A percentile compares a stretch with the other conserved stretches of the same genome.
Conservation (phyloP, 2,113 vertebrate genomes). For the Gallinago paraguaiae region DNA sequence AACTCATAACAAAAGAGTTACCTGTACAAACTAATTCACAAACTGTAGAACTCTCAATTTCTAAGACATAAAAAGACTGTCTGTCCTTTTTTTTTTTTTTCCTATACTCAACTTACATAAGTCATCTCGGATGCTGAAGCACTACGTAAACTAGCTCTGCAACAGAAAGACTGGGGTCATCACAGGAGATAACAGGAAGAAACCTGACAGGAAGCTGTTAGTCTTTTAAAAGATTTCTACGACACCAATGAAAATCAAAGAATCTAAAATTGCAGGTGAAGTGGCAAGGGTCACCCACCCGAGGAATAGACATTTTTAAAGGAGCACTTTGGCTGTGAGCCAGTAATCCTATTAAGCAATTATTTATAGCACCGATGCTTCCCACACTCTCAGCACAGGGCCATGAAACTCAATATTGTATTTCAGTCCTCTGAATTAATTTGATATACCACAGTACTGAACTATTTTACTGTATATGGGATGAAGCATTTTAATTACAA, state of each 20-base stretch:
- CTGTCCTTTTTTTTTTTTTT: not conserved
- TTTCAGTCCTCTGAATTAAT: not conserved
- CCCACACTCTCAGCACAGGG: not conserved
- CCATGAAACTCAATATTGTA: not conserved
- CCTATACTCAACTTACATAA: not conserved
- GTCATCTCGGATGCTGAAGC: not conserved
- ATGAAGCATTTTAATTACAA: constrained; percentile 33
- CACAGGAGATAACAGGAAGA: not conserved
- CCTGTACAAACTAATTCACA: not conserved
- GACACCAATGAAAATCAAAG: not conserved
- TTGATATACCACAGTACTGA: not conserved
- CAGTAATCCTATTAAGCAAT: not conserved
- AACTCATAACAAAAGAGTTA: not conserved
- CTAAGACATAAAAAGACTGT: not conserved
- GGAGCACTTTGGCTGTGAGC: not conserved
- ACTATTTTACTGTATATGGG: not conserved
- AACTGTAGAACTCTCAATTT: not conserved
- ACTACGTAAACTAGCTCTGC: not conserved
- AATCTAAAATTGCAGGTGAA: not conserved
- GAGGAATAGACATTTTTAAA: not conserved
- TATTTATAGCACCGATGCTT: not conserved
- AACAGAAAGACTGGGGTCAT: not conserved
- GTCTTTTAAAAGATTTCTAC: not conserved
- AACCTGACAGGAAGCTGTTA: not conserved
- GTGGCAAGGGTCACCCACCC: not conserved